Base-by-base conservation (phyloP, 2,888 invertebrate species). In the Cryptus armator region DNA sequence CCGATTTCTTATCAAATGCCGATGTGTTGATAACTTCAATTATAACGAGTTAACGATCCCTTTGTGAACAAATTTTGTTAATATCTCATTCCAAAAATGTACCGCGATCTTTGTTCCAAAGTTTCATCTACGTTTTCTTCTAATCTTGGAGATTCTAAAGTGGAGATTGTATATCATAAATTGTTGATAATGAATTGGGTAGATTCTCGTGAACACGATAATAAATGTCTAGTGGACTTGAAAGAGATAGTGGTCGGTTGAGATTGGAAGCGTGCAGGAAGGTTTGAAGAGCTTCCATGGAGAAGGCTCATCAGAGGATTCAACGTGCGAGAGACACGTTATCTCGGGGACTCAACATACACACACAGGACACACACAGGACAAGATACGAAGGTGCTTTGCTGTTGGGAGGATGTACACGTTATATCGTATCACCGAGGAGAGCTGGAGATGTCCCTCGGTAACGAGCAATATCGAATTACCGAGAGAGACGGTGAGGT, bases 401-500 rank as follows among this genome's bases (percentile, higher is more conserved):
- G 16, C 3, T 62, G 46, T 66, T 46, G 64, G 19, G 64, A 19
- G 68, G 53, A 53, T 79, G 64, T 48, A 68, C 75, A 76, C 53
- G 66, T 48, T 66, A 66, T 59, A 56, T 68, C 68, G 32, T 37
- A 66, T 56, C 32, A 53, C 51, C 64, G 16, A 75, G 51, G 67
- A 79, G 68, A 84, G 72, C 72, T 76, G 51, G 44, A 79, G 74
- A 79, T 81, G 84, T 83, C 67, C 71, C 75, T 76, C 67, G 83
- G 75, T 86, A 86, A 87, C 86, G 80, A 86, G 84, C 83, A 86
- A 84, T 86, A 86, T 86, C 83, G 83, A 86, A 87, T 87, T 87
- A 87, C 82, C 67, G 74, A 62, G 80, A 62, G 68, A 76, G 74
- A 32, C 9, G 44, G 51, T 46, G 51, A 68, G 51, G 48, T 46